Base-by-base conservation (phyloP, 2,113 vertebrate genomes). In the Oncorhynchus nerka region DNA sequence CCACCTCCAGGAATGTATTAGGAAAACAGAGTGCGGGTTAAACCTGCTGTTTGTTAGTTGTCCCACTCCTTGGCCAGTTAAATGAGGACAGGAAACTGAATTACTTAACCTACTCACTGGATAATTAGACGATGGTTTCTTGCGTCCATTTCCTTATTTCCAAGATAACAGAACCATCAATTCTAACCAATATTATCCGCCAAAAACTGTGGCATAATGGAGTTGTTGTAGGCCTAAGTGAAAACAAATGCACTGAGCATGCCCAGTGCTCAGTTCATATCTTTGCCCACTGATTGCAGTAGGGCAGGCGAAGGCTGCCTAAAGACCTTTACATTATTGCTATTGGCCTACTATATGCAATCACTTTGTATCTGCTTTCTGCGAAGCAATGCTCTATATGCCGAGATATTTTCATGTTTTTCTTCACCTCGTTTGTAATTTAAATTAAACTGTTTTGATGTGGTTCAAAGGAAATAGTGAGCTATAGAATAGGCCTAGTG, bases 21-120 rank as follows among this genome's bases (percentile, higher is more conserved):
- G 65, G 61, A 84, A 83, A 82, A 78, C 66, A 80, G 68, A 70
- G 68, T 28, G n/a, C 15, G 70, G 73, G 34, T 76, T 75, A 77
- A 73, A 64, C 32, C 26, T 13, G 69, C 48, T 30, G 55, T 68
- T 72, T 71, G 51, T 70, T 81, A 48, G 75, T 73, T 71, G 45
- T 48, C 57, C 72, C 12, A 78, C 48, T 49, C 71, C 49, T 65
- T 57, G 45, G 22, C 75, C 71, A 80, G 73, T 74, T 76, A 74
- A 32, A 71, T 24, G 22, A 74, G 59, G 49, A 70, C 70, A 74
- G 75, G 77, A 77, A 80, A 69, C 81, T 26, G 67, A 73, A 64
- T 20, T 49, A 57, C 71, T 66, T 77, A 68, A 68, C 49, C 70
- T 73, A 30, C 69, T 45, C 64, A 22, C 49, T 64, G 7, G 30